Base-by-base conservation (phyloP, 2,888 invertebrate genomes). In the Microplitis manilae region DNA sequence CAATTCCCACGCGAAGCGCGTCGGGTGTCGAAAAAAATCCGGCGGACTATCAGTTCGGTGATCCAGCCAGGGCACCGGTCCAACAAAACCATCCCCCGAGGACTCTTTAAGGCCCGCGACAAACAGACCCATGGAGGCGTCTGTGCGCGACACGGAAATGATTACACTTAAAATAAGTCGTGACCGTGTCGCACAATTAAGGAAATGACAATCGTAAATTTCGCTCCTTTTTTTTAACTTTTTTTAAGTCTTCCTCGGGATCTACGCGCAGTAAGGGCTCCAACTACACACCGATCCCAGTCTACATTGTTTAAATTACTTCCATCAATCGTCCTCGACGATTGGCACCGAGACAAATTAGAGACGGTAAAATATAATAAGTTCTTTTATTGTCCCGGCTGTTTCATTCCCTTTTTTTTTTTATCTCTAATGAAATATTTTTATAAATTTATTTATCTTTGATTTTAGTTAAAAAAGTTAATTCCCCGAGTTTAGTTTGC, bases 171-270 rank as follows among this genome's bases (percentile, higher is more conserved):
- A 84, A 85, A 85, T 87, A 87, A 85, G 85, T 83, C 82, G 83
- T 82, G 78, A 71, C 81, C 69, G 80, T 72, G 79, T 77, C 78
- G 84, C 82, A 85, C 86, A 87, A 88, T 87, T 86, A 87, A 86
- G 86, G 85, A 87, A 88, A 87, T 85, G 85, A 87, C 81, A 81
- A 76, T 83, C 83, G 85, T 88, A 87, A 87, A 88, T 88, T 87
- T 30, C 30, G 30, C 30, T 30, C 2, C 30, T 30, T 30, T 30
- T 30, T 30, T 20, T 20, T 1, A 2, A 1, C 1, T 1, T 78
- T 79, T 84, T 86, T 85, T 84, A 81, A 81, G 81, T 83, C 80
- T 75, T 73, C 7, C 30, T 41, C 15, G 73, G 38, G 30, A 15
- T 13, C 5, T 8, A 13, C 20, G 64, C 59, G 69, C 30, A 50